Evolutionary conservation across 2,888 invertebrate species (phyloP), one percentile per base, ranked within the genome.

Genomic region (Diarsia rubi): DNA sequence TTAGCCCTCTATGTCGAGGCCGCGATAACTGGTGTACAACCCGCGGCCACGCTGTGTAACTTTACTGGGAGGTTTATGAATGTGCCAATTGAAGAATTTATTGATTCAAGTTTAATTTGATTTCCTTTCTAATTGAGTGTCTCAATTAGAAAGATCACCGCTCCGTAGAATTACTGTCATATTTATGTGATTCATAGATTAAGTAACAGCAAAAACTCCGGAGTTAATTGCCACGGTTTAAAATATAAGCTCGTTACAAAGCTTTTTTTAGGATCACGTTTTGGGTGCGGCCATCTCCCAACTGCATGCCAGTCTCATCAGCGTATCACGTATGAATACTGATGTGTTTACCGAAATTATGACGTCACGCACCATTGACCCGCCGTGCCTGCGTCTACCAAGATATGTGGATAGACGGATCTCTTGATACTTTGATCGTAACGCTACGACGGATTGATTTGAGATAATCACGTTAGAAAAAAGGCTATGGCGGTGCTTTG

Each of bases 321-420:
- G 72, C 74, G 80, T 82, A 85, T 88, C 87, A 86, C 79, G 82
- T 75, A 86, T 85, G 90, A 89, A 87, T 88, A 88, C 86, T 86
- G 90, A 91, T 91, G 85, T 91, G 90, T 91, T 89, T 91, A 89
- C 89, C 89, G 89, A 89, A 82, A 78, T 90, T 80, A 85, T 94
- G 95, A 95, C 94, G 93, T 94, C 94, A 95, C 86, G 92, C 95
- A 92, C 90, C 94, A 94, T 94, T 95, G 95, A 94, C 93, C 94
- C 88, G 91, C 88, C 90, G 82, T 86, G 91, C 92, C 90, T 88
- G 79, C 75, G 88, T 88, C 84, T 90, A 83, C 80, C 24, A 70
- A 72, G 82, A 82, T 84, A 86, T 63, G 70, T 57, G 75, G 66
- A 84, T 83, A 85, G 70, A 78, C 71, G 44, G 64, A 79, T 76